These are phyloP conservation scores for Carcina quercana DNA, from an alignment of 2,888 invertebrate species.

Conservation along the genomic window DNA sequence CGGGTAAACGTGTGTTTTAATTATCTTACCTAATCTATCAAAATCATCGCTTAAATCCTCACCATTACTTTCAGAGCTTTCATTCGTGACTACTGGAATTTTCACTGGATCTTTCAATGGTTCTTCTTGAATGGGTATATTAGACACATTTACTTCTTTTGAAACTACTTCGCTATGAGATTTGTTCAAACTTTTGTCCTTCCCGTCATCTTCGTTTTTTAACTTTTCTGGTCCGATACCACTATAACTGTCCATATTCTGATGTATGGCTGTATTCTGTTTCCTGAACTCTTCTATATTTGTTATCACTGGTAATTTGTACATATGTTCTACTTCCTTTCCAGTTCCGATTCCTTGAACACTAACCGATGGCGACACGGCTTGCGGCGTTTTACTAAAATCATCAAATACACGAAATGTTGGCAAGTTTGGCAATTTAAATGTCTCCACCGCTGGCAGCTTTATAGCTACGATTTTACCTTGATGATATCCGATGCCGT, in stretches of 20 bases:
- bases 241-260: too few relatives aligned
- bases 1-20: conserved; percentile 37
- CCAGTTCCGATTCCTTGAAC: conserved; percentile 38
- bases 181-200: too few relatives aligned
- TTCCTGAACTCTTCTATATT: conserved; percentile 14
- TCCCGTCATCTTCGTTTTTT: too few relatives aligned
- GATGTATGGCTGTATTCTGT: too few relatives aligned
- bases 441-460: conserved; percentile 46
- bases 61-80: background rate
- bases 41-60: conserved; percentile 30
- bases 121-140: too few relatives aligned
- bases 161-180: too few relatives aligned
- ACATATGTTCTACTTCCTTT: conserved; percentile 35
- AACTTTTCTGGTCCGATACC: too few relatives aligned
- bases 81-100: too few relatives aligned
- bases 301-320: conserved; percentile 19
- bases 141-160: too few relatives aligned
- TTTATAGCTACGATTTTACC: conserved; percentile 67
- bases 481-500: conserved; percentile 65
- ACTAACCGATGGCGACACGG: conserved; percentile 46
- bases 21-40: conserved; percentile 33
- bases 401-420: conserved; percentile 53
- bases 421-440: conserved; percentile 41
- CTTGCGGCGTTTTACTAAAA: conserved; percentile 61
- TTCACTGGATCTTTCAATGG: too few relatives aligned